phyloP scores from a whole-genome alignment of 1,140 invertebrate genomes.

The Neodiprion lecontei region DNA sequence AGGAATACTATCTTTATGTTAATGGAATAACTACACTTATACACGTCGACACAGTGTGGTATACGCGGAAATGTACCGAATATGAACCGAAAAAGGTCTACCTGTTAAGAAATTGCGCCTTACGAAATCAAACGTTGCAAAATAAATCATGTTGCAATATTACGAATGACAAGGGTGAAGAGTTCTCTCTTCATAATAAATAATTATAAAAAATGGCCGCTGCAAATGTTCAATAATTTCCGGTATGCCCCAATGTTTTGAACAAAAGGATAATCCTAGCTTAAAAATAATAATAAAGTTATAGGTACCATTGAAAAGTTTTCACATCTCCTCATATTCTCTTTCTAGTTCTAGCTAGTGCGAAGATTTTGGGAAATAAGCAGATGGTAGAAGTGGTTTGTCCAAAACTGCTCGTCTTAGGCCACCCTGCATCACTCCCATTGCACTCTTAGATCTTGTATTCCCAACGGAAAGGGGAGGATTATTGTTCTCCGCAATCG shows the following conservation, averaged over 20 bases:
- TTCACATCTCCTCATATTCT: conserved; percentile 7
- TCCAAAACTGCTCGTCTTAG: conserved; percentile 49
- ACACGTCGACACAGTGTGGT: no score
- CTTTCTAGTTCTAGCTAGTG: conserved; percentile 28
- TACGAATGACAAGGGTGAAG: conserved; percentile 17
- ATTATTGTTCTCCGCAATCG: conserved; percentile 51
- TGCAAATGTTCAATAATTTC: conserved; percentile 18
- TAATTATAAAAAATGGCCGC: background rate
- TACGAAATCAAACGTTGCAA: no score
- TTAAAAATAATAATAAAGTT: background rate
- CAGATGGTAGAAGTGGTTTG: conserved; percentile 52
- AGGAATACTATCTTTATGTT: no score
- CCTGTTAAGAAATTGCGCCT: no score
- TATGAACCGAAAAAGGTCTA: no score
- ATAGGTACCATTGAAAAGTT: conserved; percentile 36
- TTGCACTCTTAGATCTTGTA: conserved; percentile 44
- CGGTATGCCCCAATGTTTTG: conserved; percentile 4
- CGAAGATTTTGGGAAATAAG: conserved; percentile 54
- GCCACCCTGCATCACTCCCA: conserved; percentile 47
- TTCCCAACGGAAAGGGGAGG: conserved; percentile 37
- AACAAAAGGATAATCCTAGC: no score
- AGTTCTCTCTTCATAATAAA: no score
- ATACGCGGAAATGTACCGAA: no score
- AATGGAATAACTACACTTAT: no score
- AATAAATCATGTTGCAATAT: conserved; percentile 9